Conservation (phyloP, 2,888 invertebrate genomes). For the Nemapogon koenigi region DNA sequence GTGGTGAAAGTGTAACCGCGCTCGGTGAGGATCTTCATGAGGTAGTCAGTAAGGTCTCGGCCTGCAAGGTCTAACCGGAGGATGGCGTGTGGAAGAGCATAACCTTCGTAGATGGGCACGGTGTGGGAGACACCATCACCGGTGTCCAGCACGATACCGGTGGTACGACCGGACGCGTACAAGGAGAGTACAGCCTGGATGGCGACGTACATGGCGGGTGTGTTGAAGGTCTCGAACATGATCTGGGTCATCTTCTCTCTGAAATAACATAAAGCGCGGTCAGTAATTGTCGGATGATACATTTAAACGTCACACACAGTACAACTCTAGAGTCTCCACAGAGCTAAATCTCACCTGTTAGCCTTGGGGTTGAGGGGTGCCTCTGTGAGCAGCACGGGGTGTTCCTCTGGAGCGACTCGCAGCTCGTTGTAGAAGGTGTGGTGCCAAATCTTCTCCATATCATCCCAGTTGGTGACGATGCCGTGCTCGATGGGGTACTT, state of each 20-base stretch:
- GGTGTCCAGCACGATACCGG: slow-evolving; percentile 86
- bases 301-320: neutral
- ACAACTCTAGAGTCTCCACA: too few species aligned
- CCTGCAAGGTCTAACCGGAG: slow-evolving; percentile 67
- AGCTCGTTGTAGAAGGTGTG: slow-evolving; percentile 99
- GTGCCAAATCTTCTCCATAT: slow-evolving; percentile 99
- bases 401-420: slow-evolving; percentile 93
- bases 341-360: slow-evolving; percentile 65
- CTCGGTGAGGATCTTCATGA: slow-evolving; percentile 67
- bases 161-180: slow-evolving; percentile 88
- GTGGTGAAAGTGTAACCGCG: slow-evolving; percentile 64
- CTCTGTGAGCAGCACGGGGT: slow-evolving; percentile 87
- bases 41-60: slow-evolving; percentile 66
- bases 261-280: slow-evolving; percentile 3
- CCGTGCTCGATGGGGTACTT: slow-evolving; percentile 98
- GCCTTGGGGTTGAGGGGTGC: slow-evolving; percentile 89
- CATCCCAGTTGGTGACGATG: slow-evolving; percentile 98
- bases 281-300: neutral
- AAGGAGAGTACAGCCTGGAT: slow-evolving; percentile 84
- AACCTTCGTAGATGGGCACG: slow-evolving; percentile 87
- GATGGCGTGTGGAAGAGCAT: slow-evolving; percentile 73
- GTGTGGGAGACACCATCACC: slow-evolving; percentile 91
- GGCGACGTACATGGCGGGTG: slow-evolving; percentile 85
- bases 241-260: slow-evolving; percentile 83
- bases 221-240: slow-evolving; percentile 68